A percentile compares a stretch with the other conserved stretches of the same genome.
phyloP scores from a whole-genome alignment of 2,797 vertebrate species.

The Danio tinwini region DNA sequence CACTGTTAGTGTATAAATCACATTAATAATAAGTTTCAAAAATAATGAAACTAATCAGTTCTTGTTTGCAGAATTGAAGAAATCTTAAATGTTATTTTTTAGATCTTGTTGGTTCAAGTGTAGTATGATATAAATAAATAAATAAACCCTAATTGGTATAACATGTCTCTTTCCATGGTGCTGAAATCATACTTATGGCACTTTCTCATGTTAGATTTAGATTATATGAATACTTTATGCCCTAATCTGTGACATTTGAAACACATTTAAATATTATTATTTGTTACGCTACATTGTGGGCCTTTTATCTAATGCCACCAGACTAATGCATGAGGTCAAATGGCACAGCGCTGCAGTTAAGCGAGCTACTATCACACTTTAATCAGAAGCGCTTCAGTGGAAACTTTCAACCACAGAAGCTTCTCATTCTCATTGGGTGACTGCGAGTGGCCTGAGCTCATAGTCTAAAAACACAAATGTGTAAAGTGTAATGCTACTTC shows the following conservation, averaged over 20 bases:
- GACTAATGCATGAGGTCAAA: not conserved
- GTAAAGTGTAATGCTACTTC: not conserved
- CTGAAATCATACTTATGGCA: not conserved
- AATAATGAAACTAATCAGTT: no score
- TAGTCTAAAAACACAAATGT: conserved; percentile 5
- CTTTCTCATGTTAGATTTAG: not conserved
- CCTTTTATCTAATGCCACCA: not conserved
- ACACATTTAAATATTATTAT: not conserved
- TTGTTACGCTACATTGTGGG: not conserved
- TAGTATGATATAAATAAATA: not conserved
- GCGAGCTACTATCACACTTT: not conserved
- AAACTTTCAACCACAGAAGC: not conserved
- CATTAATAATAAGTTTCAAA: no score
- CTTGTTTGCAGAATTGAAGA: no score
- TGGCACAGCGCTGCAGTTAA: not conserved
- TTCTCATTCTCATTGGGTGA: not conserved
- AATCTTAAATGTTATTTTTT: no score
- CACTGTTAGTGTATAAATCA: no score
- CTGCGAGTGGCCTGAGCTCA: not conserved
- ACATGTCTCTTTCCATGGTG: conserved; percentile 12
- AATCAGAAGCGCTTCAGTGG: not conserved
- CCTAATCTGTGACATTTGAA: not conserved
- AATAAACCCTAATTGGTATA: not conserved
- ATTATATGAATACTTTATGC: not conserved
- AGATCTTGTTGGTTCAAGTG: no score